A percentile compares a stretch with the other conserved stretches of the same genome.
Evolutionary conservation across 2,113 vertebrate species (phyloP).

Genomic region (Sigmodon hispidus): DNA sequence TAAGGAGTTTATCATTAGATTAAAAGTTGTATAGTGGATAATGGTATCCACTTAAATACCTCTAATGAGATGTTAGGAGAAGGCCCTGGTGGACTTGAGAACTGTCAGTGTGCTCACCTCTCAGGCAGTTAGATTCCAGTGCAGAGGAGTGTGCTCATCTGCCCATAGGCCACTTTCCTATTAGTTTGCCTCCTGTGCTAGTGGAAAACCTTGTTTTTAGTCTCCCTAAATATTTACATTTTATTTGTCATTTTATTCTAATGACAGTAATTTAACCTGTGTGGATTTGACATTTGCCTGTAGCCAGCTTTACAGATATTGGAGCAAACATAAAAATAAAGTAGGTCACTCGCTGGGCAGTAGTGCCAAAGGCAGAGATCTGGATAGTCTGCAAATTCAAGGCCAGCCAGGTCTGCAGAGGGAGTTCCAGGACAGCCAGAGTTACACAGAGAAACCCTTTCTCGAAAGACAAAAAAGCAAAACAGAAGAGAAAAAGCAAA

Average conservation of each 20-base stretch:
- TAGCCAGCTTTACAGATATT: background rate
- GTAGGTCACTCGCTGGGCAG: background rate
- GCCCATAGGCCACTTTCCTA: background rate
- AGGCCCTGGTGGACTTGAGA: background rate
- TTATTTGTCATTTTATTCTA: constrained; percentile 9
- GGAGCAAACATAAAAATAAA: constrained; percentile 37
- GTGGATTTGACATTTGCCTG: background rate
- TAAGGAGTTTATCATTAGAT: constrained; percentile 36
- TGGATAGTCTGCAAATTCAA: background rate
- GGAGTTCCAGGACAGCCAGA: background rate
- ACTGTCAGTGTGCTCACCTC: background rate
- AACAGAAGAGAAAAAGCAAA: constrained; percentile 37
- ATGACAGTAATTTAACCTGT: background rate
- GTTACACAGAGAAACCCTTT: background rate
- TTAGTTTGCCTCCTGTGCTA: constrained; percentile 23
- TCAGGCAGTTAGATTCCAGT: background rate
- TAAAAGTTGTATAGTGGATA: constrained; percentile 14
- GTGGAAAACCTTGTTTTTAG: constrained; percentile 27
- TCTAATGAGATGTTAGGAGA: background rate
- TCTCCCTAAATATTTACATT: background rate
- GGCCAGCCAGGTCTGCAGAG: background rate
- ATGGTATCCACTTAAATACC: background rate
- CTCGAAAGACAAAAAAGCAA: background rate
- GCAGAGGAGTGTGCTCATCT: background rate
- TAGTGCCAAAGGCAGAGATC: background rate